phyloP scores from a whole-genome alignment of 2,113 vertebrate species.

The Talpa occidentalis region DNA sequence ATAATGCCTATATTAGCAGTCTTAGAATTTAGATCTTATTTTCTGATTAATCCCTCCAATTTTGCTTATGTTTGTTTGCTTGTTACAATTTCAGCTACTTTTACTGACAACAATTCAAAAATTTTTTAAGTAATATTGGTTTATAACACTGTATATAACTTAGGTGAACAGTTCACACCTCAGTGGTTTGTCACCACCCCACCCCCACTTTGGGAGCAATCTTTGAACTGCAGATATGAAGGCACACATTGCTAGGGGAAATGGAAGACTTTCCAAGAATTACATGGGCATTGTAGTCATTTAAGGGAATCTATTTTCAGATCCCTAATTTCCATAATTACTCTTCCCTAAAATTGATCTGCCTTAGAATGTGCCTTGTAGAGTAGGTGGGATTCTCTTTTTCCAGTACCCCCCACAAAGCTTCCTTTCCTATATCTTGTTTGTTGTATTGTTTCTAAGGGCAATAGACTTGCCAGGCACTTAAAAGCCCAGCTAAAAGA shows the following conservation, averaged over 20 bases:
- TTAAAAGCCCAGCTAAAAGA: neutral
- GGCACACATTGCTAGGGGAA: neutral
- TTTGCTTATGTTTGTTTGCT: neutral
- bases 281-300: neutral
- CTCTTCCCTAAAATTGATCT: neutral
- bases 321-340: neutral
- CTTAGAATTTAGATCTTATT: neutral
- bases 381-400: neutral
- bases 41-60: neutral
- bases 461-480: neutral
- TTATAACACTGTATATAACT: too few relatives aligned
- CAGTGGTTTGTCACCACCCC: too few relatives aligned
- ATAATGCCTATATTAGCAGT: neutral
- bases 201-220: neutral
- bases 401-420: neutral
- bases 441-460: neutral
- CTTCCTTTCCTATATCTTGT: neutral
- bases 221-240: neutral
- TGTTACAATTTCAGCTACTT: too few relatives aligned
- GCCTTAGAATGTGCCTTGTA: neutral
- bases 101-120: too few relatives aligned
- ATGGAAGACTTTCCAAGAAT: neutral
- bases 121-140: too few relatives aligned
- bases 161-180: too few relatives aligned
- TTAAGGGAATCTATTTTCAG: neutral